These are phyloP conservation scores for Neuroterus valhalla DNA, from an alignment of 1,140 invertebrate genomes.

Conservation along the genomic window DNA sequence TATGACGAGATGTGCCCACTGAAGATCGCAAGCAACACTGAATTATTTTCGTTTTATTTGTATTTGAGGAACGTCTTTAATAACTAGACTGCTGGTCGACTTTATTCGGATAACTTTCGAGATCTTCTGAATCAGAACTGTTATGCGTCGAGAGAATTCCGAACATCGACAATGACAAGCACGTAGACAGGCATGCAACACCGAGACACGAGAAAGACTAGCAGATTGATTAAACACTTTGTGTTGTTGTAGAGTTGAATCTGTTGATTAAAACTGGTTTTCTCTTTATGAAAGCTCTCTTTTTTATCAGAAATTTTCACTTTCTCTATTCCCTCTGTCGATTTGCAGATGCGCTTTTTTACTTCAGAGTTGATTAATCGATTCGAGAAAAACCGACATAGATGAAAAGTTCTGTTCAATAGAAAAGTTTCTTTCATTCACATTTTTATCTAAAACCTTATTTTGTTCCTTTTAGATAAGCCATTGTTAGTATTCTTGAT, in stretches of 20 bases:
- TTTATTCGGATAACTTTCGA: slow-evolving; percentile 65
- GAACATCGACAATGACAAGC: slow-evolving; percentile 55
- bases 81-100: slow-evolving; percentile 50
- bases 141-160: slow-evolving; percentile 55
- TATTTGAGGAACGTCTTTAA: slow-evolving; percentile 46
- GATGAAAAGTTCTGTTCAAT: slow-evolving; percentile 5
- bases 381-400: background rate
- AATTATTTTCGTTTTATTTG: slow-evolving; percentile 33
- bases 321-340: background rate
- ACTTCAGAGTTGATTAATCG: background rate
- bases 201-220: slow-evolving; percentile 56
- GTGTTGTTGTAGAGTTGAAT: slow-evolving; percentile 4
- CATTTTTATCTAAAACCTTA: background rate
- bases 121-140: slow-evolving; percentile 57
- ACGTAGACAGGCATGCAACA: slow-evolving; percentile 63
- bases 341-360: background rate
- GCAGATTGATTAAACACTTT: slow-evolving; percentile 30
- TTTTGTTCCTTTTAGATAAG: background rate
- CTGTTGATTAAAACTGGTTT: slow-evolving; percentile 19
- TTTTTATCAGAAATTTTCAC: background rate
- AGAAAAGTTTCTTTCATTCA: background rate
- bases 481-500: background rate
- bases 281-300: background rate
- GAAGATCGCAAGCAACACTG: slow-evolving; percentile 17
- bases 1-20: slow-evolving; percentile 23